phyloP scores from a whole-genome alignment of 2,113 vertebrate species.

The Odontophorus gujanensis region DNA sequence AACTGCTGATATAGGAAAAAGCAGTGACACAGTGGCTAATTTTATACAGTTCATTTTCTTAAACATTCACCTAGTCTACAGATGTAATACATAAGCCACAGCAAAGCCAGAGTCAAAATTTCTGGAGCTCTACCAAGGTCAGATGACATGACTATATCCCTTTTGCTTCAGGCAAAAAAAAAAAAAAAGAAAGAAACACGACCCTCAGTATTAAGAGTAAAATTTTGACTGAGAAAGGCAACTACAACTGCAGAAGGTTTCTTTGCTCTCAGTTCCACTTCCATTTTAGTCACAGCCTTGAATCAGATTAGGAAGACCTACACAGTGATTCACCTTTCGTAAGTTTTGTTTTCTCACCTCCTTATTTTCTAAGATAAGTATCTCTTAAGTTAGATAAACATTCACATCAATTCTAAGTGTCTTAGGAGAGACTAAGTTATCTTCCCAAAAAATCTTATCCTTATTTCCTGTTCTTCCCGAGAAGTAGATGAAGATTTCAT shows the following conservation, averaged over 20 bases:
- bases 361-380: background rate
- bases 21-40: background rate
- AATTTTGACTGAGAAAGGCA: background rate
- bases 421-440: background rate
- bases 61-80: slow-evolving; percentile 17
- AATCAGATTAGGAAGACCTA: background rate
- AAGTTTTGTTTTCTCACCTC: background rate
- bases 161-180: background rate
- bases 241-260: background rate
- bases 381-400: background rate
- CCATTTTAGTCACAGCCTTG: background rate
- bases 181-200: background rate
- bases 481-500: background rate
- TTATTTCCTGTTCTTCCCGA: background rate
- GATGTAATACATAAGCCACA: background rate
- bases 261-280: background rate
- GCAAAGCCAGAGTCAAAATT: slow-evolving; percentile 12
- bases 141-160: background rate
- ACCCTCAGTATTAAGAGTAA: background rate
- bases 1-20: background rate
- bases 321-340: background rate
- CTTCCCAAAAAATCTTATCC: background rate
- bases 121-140: background rate
- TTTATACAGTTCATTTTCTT: background rate
- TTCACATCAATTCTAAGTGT: background rate